A percentile compares a stretch with the other conserved stretches of the same genome.
Evolutionary conservation across 2,797 vertebrate species (phyloP).

Genomic region (Hybognathus amarus): DNA sequence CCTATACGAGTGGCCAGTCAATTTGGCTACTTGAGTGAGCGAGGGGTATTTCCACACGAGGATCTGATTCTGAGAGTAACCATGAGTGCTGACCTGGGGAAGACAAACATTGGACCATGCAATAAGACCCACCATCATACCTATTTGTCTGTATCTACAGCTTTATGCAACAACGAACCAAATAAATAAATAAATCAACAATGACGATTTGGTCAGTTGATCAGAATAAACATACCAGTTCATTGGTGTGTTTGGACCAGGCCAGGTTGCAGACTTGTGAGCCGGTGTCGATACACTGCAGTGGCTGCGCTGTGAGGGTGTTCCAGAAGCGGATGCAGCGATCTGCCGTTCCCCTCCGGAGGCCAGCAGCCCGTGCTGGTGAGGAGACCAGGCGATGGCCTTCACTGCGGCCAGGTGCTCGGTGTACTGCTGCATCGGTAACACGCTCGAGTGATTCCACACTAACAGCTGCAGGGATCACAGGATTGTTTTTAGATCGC

Average conservation of each 20-base stretch:
- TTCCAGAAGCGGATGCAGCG: conserved; percentile 99
- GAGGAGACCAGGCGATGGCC: conserved; percentile 98
- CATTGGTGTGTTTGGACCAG: conserved; percentile 98
- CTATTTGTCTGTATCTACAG: background rate
- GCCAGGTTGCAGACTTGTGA: conserved; percentile 99
- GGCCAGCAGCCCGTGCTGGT: conserved; percentile 94
- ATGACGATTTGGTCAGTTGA: background rate
- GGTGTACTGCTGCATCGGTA: conserved; percentile 95
- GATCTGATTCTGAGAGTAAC: conserved; percentile 99
- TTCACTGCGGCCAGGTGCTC: conserved; percentile 98
- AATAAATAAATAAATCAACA: background rate
- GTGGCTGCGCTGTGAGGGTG: conserved; percentile 93
- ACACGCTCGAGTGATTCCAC: conserved; percentile 96
- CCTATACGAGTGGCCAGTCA: conserved; percentile 95
- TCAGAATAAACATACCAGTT: conserved; percentile 83
- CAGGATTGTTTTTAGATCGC: no score
- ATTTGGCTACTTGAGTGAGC: conserved; percentile 96
- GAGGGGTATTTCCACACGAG: conserved; percentile 99
- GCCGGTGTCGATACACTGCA: conserved; percentile 96
- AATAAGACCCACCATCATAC: background rate
- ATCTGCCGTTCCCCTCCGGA: conserved; percentile 96
- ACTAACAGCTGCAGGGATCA: conserved; percentile 84
- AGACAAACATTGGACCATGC: background rate
- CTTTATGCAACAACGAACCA: no score
- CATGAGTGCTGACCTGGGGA: conserved; percentile 94